Base-by-base conservation (phyloP, 2,113 vertebrate species). In the Excalfactoria chinensis region DNA sequence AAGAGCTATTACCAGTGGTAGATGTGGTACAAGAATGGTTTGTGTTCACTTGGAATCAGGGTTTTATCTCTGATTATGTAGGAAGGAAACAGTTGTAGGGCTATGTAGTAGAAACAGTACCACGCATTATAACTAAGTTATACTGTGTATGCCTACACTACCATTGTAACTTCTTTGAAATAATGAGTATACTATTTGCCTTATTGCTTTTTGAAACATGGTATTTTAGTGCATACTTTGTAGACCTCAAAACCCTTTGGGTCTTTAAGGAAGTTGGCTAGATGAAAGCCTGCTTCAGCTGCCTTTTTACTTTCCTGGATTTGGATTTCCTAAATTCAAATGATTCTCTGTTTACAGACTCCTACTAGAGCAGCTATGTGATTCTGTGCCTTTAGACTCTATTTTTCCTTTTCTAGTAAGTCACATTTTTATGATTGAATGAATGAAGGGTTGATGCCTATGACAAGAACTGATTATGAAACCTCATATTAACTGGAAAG, bases 331-430 rank as follows among this genome's bases (percentile, higher is more conserved):
- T 96, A 86, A 97, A 97, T 96, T 97, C 93, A 98, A 91, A 95
- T 26, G 67, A 63, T 96, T 97, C 97, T 98, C 96, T 98, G 98
- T 98, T 98, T 98, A 98, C 98, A 98, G 92, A 97, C 92, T 97
- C 97, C 97, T 97, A 93, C 88, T 98, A 97, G 97, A 98, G 97
- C 98, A 98, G 98, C 97, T 97, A 96, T 95, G 96, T 97, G 95
- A 98, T 97, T 97, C 97, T 97, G 97, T 98, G 98, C 98, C 98
- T 98, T 98, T 97, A 97, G 97, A 97, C 93, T 96, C 96, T 97
- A 95, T 95, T 97, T 97, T 97, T 97, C 85, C 83, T 93, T 93
- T 95, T 88, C 64, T 96, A 96, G 92, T 95, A 96, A 97, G 90
- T 91, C 85, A 90, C 95, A 92, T 96, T 97, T 97, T 96, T 97